phyloP scores from a whole-genome alignment of 1,140 invertebrate genomes.

The Micrasema longulum region DNA sequence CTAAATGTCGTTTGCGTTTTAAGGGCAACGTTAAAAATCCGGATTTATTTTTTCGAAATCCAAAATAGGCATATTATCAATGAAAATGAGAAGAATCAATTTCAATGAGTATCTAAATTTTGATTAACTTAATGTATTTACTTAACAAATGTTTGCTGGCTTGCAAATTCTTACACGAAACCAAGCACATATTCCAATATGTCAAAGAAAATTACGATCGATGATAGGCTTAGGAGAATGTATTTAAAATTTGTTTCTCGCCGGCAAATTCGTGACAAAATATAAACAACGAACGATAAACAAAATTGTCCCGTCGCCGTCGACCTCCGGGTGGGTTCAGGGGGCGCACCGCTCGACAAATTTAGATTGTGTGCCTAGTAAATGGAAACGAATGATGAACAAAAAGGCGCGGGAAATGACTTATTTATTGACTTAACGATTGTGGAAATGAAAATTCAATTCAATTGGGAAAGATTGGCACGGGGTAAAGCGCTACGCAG shows the following conservation, averaged over 20 bases:
- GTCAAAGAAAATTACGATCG: slow-evolving; percentile 26
- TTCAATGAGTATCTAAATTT: too few relatives aligned
- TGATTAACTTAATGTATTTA: too few relatives aligned
- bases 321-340: not conserved
- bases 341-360: slow-evolving; percentile 16
- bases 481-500: not conserved
- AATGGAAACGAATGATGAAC: slow-evolving; percentile 41
- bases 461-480: slow-evolving; percentile 34
- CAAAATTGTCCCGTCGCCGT: not conserved
- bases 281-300: slow-evolving; percentile 17
- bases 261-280: not conserved
- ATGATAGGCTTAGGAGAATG: slow-evolving; percentile 27
- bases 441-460: slow-evolving; percentile 43
- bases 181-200: slow-evolving; percentile 5
- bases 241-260: slow-evolving; percentile 31
- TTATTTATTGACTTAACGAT: slow-evolving; percentile 48
- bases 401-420: slow-evolving; percentile 42
- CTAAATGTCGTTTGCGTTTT: too few relatives aligned
- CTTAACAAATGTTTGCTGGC: too few relatives aligned
- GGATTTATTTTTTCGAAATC: too few relatives aligned
- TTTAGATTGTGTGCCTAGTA: slow-evolving; percentile 37
- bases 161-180: not conserved
- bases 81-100: too few relatives aligned
- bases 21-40: too few relatives aligned
- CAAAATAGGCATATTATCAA: too few relatives aligned